Percentiles rank a stretch among this genome's conserved stretches.
Conservation (phyloP, 2,797 vertebrate genomes). For the Sebastolobus alascanus region DNA sequence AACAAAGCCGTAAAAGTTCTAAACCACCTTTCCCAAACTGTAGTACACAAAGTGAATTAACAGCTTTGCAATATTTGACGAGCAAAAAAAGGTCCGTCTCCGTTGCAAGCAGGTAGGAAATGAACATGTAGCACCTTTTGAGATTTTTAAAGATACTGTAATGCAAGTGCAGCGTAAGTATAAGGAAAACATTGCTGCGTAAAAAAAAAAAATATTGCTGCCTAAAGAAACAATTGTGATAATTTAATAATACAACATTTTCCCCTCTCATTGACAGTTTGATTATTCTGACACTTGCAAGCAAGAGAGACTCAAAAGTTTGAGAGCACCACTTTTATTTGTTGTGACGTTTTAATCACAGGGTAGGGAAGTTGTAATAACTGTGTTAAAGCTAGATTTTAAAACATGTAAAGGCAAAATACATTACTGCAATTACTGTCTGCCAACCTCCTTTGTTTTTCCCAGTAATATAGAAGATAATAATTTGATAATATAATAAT, state of each 20-base stretch:
- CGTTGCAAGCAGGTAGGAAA: neutral
- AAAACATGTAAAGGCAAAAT: neutral
- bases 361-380: neutral
- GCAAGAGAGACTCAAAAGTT: neutral
- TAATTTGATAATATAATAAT: neutral
- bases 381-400: neutral
- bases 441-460: neutral
- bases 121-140: neutral
- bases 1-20: neutral
- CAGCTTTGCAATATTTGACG: too few relatives aligned
- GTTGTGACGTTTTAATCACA: conserved; percentile 29
- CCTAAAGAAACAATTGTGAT: neutral
- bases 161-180: neutral
- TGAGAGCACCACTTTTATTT: neutral
- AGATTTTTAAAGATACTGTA: neutral
- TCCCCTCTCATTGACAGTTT: neutral
- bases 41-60: too few relatives aligned
- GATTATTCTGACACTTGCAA: neutral
- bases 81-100: neutral
- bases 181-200: neutral
- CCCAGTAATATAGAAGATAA: neutral
- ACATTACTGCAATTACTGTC: neutral
- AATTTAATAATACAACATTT: conserved; percentile 4
- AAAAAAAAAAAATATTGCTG: neutral
- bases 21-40: neutral